Base-by-base conservation (phyloP, 2,113 vertebrate species). In the Anguilla rostrata region DNA sequence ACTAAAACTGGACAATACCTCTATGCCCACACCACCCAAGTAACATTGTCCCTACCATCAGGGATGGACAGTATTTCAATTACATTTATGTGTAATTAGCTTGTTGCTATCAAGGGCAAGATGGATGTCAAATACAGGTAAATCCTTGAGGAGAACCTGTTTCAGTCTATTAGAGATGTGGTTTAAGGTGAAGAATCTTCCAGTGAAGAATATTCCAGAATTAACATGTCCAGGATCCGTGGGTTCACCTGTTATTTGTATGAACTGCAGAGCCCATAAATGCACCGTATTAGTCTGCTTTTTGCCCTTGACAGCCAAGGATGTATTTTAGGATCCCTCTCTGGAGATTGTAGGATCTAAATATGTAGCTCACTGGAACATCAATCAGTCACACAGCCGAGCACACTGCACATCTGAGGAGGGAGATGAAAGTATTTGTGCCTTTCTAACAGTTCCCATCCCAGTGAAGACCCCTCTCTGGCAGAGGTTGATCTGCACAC, bases 271-370 rank as follows among this genome's bases (percentile, higher is more conserved):
- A 15, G 43, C 89, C 88, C 85, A 82, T 5, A 80, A 60, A 78
- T 83, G 81, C 57, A 82, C 88, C 79, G 87, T 90, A 79, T 41
- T 84, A 2, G 82, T 80, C 39, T 57, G 87, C 89, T 86, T 81
- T 80, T 75, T 60, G 34, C n/a, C 34, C 46, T 71, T 71, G 78
- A 6, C 16, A 63, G 39, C 78, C 82, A 86, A 78, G 56, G 60
- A 46, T 46, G 78, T 83, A 57, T 84, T 86, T 88, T 85, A 87
- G 71, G 53, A 22, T 22, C 66, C 85, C 53, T 88, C 84, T 79
- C 79, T 87, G 66, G 84, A 87, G 86, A 87, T 84, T 16, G 39
- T 75, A 86, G 80, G 83, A 85, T 87, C 79, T 83, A n/a, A 81
- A 84, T 82, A 85, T 87, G 71, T 80, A 40, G 43, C 75, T 71